These are phyloP conservation scores for Spodoptera littoralis DNA, from an alignment of 2,888 invertebrate genomes.

Conservation along the genomic window DNA sequence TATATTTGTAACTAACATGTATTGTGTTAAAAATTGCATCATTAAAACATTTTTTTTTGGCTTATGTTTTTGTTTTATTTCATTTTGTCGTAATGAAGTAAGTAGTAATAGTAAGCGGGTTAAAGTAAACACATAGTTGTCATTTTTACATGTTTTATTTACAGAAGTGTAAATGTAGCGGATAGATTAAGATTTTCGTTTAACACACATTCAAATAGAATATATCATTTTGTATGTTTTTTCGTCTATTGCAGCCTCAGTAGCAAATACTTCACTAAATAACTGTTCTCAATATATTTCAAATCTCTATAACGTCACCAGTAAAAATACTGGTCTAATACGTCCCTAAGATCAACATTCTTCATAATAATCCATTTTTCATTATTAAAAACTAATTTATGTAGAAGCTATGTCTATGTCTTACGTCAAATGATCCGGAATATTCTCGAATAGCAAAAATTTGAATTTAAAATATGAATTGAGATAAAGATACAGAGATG, in stretches of 20 bases:
- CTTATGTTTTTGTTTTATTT: slow-evolving; percentile 70
- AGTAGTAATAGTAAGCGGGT: too few species aligned
- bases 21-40: slow-evolving; percentile 64
- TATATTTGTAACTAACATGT: slow-evolving; percentile 67
- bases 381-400: neutral
- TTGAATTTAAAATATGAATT: neutral
- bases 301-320: slow-evolving; percentile 16
- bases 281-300: slow-evolving; percentile 17
- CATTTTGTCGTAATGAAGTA: neutral
- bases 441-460: neutral
- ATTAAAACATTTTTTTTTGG: slow-evolving; percentile 51
- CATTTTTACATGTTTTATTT: slow-evolving; percentile 75
- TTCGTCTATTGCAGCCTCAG: slow-evolving; percentile 5
- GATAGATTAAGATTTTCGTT: slow-evolving; percentile 66
- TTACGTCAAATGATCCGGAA: slow-evolving; percentile 7
- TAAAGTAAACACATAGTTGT: slow-evolving; percentile 41
- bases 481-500: too few species aligned
- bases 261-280: slow-evolving; percentile 20
- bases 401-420: slow-evolving; percentile 3
- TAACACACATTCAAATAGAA: slow-evolving; percentile 61
- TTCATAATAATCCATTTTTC: slow-evolving; percentile 19
- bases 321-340: slow-evolving; percentile 32
- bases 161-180: slow-evolving; percentile 79
- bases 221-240: slow-evolving; percentile 46
- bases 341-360: slow-evolving; percentile 18